Base-by-base conservation (phyloP, 1,140 invertebrate genomes). In the Uloborus diversus region DNA sequence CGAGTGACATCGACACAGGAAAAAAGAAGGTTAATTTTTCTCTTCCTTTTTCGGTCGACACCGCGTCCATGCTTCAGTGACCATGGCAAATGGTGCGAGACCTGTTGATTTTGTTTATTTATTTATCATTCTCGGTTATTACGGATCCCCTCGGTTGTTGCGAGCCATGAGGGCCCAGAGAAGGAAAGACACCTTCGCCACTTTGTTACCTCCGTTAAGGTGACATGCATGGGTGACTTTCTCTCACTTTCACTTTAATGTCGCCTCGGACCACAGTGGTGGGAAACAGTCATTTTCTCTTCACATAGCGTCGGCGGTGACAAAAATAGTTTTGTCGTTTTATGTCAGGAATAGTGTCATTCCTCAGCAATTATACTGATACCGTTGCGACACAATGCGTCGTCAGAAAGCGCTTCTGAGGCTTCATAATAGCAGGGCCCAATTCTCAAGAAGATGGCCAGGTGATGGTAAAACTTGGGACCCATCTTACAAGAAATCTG, bases 11-110 rank as follows among this genome's bases (percentile, higher is more conserved):
- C 69, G 69, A 73, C 69, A 32, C 69, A 73, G 69, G 69, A 73
- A 73, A 73, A 73, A 73, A 73, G 69, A 73, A 51, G 69, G 69
- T 73, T 73, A 73, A 73, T 73, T 73, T 73, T 73, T 73, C 69
- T 73, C 69, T 73, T 73, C 69, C 69, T 73, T 73, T 73, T 73
- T 73, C 69, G 27, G 53, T 73, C 57, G 69, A 73, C 69, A 73
- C 69, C 69, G 51, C 69, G 49, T 61, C 37, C 23, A 14, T 37
- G 56, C 33, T 62, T 30, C 69, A 47, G 35, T 37, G 56, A 62
- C 20, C 56, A 42, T 25, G 25, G 33, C 69, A 73, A 73, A 73
- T 73, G 69, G 69, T 73, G 69, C 69, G 69, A 59, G 25, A 73
- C 69, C 17, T 37, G 25, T 59, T 47, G 30, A 13, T 42, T 23